Percentiles rank a stretch among this genome's conserved stretches.
phyloP scores from a whole-genome alignment of 2,113 vertebrate species.

The Psammodynastes pulverulentus region DNA sequence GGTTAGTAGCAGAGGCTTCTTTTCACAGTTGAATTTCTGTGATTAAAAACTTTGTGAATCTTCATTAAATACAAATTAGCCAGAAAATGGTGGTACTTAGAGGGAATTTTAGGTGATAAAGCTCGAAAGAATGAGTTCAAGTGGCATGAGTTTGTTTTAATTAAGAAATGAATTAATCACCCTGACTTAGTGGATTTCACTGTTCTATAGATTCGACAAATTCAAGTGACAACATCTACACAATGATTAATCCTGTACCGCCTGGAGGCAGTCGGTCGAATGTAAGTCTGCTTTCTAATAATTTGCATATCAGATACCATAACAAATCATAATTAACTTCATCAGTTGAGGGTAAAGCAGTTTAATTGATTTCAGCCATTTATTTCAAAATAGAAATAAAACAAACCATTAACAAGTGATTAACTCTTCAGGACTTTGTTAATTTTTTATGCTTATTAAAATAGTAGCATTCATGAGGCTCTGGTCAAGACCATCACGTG shows the following conservation, averaged over 20 bases:
- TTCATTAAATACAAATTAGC: conserved; percentile 82
- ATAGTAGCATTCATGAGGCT: conserved; percentile 4
- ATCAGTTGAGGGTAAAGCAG: conserved; percentile 76
- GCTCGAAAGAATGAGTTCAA: conserved; percentile 81
- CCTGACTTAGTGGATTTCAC: conserved; percentile 67
- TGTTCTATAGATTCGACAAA: conserved; percentile 93
- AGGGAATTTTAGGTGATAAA: conserved; percentile 79
- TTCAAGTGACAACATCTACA: conserved; percentile 99
- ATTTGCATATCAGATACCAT: conserved; percentile 81
- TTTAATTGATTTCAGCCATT: conserved; percentile 83
- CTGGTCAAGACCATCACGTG: conserved; percentile 9
- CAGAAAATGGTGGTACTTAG: conserved; percentile 79
- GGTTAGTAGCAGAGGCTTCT: conserved; percentile 57
- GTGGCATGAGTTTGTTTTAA: conserved; percentile 82
- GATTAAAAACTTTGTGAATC: conserved; percentile 82
- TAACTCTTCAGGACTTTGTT: conserved; percentile 65
- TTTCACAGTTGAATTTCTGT: conserved; percentile 74
- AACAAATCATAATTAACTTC: conserved; percentile 84
- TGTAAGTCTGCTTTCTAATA: conserved; percentile 83
- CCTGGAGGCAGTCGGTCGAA: conserved; percentile 93
- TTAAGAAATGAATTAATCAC: conserved; percentile 82
- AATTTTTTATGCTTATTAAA: conserved; percentile 55
- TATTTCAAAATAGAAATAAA: conserved; percentile 77
- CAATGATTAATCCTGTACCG: conserved; percentile 98
- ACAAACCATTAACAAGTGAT: conserved; percentile 74